Evolutionary conservation across 2,113 vertebrate species (phyloP).

Genomic region (Salvelinus alpinus): DNA sequence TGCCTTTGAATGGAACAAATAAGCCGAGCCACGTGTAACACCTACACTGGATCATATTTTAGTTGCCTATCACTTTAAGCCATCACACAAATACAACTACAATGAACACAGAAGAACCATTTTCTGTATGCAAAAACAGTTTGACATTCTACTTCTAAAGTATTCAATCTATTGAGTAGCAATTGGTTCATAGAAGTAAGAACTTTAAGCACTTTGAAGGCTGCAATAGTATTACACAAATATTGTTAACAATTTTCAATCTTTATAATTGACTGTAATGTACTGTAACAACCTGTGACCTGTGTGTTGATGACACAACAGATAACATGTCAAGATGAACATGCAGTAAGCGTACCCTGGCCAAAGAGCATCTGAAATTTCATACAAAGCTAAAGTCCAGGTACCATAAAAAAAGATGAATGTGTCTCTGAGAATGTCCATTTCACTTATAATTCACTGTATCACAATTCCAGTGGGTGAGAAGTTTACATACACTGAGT

Average conservation of each 20-base stretch:
- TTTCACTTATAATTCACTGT: too few relatives aligned
- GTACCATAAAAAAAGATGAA: conserved; percentile 66
- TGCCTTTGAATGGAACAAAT: conserved; percentile 57
- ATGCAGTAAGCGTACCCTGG: conserved; percentile 18
- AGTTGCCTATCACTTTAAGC: not conserved
- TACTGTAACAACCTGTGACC: not conserved
- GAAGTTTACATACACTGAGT: too few relatives aligned
- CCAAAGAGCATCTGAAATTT: conserved; percentile 67
- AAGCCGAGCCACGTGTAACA: conserved; percentile 36
- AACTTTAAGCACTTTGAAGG: not conserved
- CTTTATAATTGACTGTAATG: not conserved
- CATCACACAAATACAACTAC: not conserved
- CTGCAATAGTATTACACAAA: not conserved
- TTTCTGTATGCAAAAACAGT: not conserved
- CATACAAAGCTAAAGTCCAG: conserved; percentile 41
- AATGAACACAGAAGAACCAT: not conserved
- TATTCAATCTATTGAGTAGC: not conserved
- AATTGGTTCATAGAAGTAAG: not conserved
- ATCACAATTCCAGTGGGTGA: too few relatives aligned
- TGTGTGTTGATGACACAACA: not conserved
- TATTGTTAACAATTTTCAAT: not conserved
- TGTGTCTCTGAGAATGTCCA: conserved; percentile 55
- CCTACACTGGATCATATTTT: conserved; percentile 56
- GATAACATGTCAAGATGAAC: not conserved
- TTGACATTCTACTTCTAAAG: too few relatives aligned